phyloP scores from a whole-genome alignment of 92 coral and sea anemone species.

The Porites lobata region DNA sequence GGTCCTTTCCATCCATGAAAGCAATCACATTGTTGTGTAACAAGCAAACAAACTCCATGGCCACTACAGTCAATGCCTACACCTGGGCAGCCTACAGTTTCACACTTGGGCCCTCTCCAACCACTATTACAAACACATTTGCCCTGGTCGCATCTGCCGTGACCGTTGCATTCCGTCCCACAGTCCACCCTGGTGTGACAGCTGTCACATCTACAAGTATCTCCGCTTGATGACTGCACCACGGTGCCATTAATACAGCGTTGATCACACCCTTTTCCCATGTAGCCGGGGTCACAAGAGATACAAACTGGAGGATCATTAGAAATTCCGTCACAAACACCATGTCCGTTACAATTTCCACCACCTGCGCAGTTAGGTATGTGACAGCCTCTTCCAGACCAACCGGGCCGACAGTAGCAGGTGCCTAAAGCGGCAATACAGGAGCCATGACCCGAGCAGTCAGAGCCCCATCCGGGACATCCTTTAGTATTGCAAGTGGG shows the following conservation, averaged over 20 bases:
- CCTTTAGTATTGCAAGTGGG: conserved; percentile 78
- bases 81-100: conserved; percentile 97
- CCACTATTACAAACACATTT: conserved; percentile 88
- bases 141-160: conserved; percentile 83
- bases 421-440: conserved; percentile 82
- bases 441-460: conserved; percentile 97
- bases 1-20: conserved; percentile 95
- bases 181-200: conserved; percentile 95
- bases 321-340: conserved; percentile 88
- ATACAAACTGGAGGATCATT: conserved; percentile 96
- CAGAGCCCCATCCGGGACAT: conserved; percentile 96
- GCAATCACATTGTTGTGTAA: conserved; percentile 94
- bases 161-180: conserved; percentile 85
- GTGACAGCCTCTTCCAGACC: conserved; percentile 93
- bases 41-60: conserved; percentile 89
- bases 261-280: conserved; percentile 89
- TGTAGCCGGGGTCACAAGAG: conserved; percentile 87
- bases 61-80: conserved; percentile 88
- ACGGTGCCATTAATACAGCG: conserved; percentile 93
- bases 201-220: conserved; percentile 79
- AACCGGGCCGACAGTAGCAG: conserved; percentile 96
- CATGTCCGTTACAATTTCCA: conserved; percentile 96
- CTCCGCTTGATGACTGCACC: conserved; percentile 50
- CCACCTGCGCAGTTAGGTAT: conserved; percentile 94
- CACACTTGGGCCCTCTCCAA: conserved; percentile 96